Percentiles rank a stretch among this genome's conserved stretches.
These are phyloP conservation scores for Pipistrellus pygmaeus DNA, from an alignment of 2,797 vertebrate species.

Conservation along the genomic window DNA sequence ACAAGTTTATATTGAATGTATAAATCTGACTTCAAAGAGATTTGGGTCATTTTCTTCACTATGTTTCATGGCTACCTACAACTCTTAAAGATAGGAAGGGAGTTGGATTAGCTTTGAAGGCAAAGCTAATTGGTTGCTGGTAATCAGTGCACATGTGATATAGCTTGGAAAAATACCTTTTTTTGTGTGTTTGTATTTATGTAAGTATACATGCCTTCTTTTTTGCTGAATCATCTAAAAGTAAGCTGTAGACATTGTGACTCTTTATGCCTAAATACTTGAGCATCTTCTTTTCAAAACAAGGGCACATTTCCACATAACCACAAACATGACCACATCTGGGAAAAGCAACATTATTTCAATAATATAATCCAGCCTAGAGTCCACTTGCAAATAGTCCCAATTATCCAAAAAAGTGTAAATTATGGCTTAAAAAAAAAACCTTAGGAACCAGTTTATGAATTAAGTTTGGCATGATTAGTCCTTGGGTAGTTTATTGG, in stretches of 20 bases:
- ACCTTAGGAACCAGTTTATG: not conserved
- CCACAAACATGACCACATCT: not conserved
- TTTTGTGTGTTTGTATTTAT: not conserved
- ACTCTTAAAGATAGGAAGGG: not conserved
- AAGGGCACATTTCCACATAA: not conserved
- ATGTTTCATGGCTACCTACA: not conserved
- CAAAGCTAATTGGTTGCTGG: not conserved
- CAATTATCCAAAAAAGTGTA: not conserved
- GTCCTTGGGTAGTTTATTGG: not conserved
- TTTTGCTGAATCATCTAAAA: not conserved
- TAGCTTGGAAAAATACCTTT: conserved; percentile 39
- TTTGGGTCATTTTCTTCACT: not conserved
- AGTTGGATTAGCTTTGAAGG: conserved; percentile 20
- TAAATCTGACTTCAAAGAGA: conserved; percentile 12
- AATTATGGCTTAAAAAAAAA: not conserved
- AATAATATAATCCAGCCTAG: not conserved
- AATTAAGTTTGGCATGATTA: not conserved
- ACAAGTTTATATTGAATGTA: not conserved
- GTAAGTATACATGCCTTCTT: not conserved
- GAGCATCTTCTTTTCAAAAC: not conserved
- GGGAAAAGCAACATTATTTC: not conserved
- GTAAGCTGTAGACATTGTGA: not conserved
- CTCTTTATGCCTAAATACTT: not conserved
- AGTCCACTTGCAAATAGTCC: not conserved
- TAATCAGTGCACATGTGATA: not conserved